These are phyloP conservation scores for Listronotus bonariensis DNA, from an alignment of 1,140 invertebrate genomes.

Conservation along the genomic window DNA sequence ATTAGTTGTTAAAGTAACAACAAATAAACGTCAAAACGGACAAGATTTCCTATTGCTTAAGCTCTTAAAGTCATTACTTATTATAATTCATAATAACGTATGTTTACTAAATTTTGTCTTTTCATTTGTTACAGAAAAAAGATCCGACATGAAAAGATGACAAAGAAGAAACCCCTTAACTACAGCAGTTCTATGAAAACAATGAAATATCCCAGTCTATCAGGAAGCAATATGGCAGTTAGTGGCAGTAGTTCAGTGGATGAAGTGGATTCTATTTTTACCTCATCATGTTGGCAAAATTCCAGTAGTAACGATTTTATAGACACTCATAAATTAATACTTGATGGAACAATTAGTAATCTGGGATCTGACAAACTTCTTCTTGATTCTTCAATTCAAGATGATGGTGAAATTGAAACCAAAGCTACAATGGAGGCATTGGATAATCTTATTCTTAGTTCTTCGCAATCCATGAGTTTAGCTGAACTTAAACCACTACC, in stretches of 20 bases:
- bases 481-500: conserved; percentile 86
- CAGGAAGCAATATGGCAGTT: conserved; percentile 55
- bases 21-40: too few species aligned
- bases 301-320: conserved; percentile 50
- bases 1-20: too few species aligned
- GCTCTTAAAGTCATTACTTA: too few species aligned
- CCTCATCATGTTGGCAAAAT: conserved; percentile 53
- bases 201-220: conserved; percentile 57
- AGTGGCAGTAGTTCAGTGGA: conserved; percentile 55
- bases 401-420: conserved; percentile 55
- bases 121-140: conserved; percentile 26
- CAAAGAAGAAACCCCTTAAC: conserved; percentile 28
- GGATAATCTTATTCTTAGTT: conserved; percentile 67
- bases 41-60: too few species aligned
- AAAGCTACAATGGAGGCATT: conserved; percentile 65
- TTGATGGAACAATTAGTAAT: conserved; percentile 49
- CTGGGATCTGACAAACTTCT: conserved; percentile 58
- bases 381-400: conserved; percentile 55
- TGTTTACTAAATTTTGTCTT: background rate
- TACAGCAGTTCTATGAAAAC: conserved; percentile 46
- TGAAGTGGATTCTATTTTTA: conserved; percentile 54
- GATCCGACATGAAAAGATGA: conserved; percentile 28
- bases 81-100: background rate
- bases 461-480: conserved; percentile 63
- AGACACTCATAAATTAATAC: conserved; percentile 50